Evolutionary conservation across 2,888 invertebrate species (phyloP).

Genomic region (Caenorhabditis angaria): DNA sequence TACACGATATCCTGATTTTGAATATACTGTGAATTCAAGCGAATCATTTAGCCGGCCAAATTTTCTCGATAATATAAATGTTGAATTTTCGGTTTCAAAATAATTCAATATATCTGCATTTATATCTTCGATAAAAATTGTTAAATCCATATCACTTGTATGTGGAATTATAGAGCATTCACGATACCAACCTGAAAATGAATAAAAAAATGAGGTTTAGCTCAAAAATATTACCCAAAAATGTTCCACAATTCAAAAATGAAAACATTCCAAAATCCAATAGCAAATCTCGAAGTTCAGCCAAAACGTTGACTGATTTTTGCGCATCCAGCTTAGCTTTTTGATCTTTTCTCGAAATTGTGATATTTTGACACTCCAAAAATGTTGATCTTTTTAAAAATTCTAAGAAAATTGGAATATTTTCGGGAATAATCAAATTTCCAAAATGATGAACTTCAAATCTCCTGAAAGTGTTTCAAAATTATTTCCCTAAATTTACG

Average conservation of each 20-base stretch:
- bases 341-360: slow-evolving; percentile 10
- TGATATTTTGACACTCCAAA: slow-evolving; percentile 20
- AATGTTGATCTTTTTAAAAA: slow-evolving; percentile 26
- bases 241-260: slow-evolving; percentile 31
- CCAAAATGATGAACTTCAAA: neutral
- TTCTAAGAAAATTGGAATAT: slow-evolving; percentile 20
- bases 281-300: slow-evolving; percentile 17
- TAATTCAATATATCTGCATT: slow-evolving; percentile 20
- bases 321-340: slow-evolving; percentile 8
- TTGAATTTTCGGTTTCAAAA: slow-evolving; percentile 5
- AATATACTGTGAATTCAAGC: slow-evolving; percentile 25
- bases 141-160: slow-evolving; percentile 38
- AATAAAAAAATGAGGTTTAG: neutral
- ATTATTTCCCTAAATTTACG: neutral
- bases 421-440: slow-evolving; percentile 11
- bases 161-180: slow-evolving; percentile 45
- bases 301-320: slow-evolving; percentile 3
- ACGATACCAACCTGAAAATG: slow-evolving; percentile 34
- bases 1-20: neutral
- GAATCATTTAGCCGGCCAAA: slow-evolving; percentile 32
- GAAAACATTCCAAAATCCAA: slow-evolving; percentile 20
- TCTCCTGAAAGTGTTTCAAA: slow-evolving; percentile 7
- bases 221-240: slow-evolving; percentile 14
- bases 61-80: slow-evolving; percentile 20
- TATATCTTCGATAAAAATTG: slow-evolving; percentile 21